Evolutionary conservation across 2,113 vertebrate species (phyloP), one percentile per base, ranked within the genome.

Genomic region (Phycodurus eques): DNA sequence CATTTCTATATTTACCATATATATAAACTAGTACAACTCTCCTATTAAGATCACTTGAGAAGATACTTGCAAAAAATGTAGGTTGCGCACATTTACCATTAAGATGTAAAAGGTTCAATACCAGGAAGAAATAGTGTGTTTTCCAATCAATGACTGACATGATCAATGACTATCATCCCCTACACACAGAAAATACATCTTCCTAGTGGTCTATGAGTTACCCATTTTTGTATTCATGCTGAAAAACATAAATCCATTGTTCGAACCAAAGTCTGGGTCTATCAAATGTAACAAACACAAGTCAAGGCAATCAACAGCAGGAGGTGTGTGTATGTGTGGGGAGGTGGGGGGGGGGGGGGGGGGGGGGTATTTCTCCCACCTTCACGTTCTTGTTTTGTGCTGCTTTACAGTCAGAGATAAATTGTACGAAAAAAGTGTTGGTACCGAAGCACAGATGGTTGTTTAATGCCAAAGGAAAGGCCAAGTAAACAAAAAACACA

Each of bases 401-500:
- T 61, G 59, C 31, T 61, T 61, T 35, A 61, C 31, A 61, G 59
- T 61, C 59, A 35, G 56, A 14, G 31, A 33, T 33, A 33, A 60
- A 60, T 27, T 33, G 57, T 33, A 15, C 2, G 57, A 60, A 60
- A 60, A 33, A 59, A 12, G 3, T 59, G 56, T 31, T 59, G 22
- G 27, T 27, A 59, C 27, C 56, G 59, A 72, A 20, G 56, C 46
- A 68, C 75, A 76, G 85, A 87, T 87, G 80, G 73, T 56, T 65
- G 80, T 14, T 72, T 49, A 63, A 67, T 59, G 66, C 69, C 62
- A 61, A 61, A 61, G 59, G 31, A 67, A 67, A 70, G 74, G 72
- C 62, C 63, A 64, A 71, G 78, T 60, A 76, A 89, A 88, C 78
- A 78, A 68, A 81, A 76, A 80, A 81, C 70, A 83, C 43, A 73